Conservation (phyloP, 2,888 invertebrate genomes). For the Drosophila helvetica region DNA sequence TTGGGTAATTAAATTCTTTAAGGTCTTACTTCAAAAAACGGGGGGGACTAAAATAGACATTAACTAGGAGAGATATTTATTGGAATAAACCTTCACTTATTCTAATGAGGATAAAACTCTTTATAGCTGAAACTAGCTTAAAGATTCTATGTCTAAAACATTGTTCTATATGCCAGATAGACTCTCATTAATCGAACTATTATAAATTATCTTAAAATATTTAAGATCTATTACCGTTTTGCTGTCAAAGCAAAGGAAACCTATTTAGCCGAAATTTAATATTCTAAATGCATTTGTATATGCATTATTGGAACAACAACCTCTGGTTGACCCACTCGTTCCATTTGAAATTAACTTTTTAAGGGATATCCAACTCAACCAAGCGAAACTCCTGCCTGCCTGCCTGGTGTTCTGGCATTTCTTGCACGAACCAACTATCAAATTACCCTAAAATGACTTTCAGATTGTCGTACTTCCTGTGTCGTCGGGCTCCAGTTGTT, state of each 20-base stretch:
- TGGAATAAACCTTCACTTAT: no score
- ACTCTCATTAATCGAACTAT: not conserved
- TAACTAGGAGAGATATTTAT: no score
- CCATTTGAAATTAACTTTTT: not conserved
- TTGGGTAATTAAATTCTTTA: no score
- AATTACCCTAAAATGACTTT: slow-evolving; percentile 50
- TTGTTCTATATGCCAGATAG: not conserved
- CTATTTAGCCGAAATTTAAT: not conserved
- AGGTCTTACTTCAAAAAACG: no score
- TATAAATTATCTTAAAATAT: not conserved
- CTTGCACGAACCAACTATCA: slow-evolving; percentile 33
- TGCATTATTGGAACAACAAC: not conserved
- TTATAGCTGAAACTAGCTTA: no score
- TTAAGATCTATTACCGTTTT: not conserved
- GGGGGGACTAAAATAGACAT: no score
- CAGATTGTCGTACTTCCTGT: slow-evolving; percentile 39
- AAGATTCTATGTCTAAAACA: not conserved
- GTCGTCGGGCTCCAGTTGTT: slow-evolving; percentile 9
- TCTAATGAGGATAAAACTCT: no score
- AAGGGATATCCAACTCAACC: no score
- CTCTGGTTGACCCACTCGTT: not conserved
- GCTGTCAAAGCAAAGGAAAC: not conserved
- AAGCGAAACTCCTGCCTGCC: not conserved
- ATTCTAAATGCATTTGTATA: not conserved
- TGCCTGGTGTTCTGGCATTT: slow-evolving; percentile 6